These are phyloP conservation scores for Aphidius gifuensis DNA, from an alignment of 1,140 invertebrate species.

Conservation along the genomic window DNA sequence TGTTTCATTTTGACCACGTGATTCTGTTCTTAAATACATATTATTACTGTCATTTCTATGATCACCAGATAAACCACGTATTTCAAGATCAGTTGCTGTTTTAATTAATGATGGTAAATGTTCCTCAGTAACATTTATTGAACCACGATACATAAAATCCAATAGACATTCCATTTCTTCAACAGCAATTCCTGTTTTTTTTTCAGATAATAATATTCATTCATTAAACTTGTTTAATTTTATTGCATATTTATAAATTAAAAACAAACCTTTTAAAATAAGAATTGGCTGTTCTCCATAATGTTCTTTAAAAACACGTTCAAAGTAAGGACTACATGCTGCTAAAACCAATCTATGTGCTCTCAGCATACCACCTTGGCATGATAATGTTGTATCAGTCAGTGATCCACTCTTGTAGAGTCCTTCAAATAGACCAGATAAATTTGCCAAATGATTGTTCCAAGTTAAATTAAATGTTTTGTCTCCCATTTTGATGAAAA, in stretches of 20 bases:
- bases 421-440: slow-evolving; percentile 68
- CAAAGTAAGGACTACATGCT: slow-evolving; percentile 74
- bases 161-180: slow-evolving; percentile 68
- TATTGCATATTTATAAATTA: neutral
- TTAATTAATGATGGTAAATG: slow-evolving; percentile 66
- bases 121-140: slow-evolving; percentile 66
- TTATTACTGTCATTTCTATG: slow-evolving; percentile 36
- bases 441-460: slow-evolving; percentile 72
- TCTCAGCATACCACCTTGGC: slow-evolving; percentile 63
- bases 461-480: slow-evolving; percentile 71
- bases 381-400: slow-evolving; percentile 65
- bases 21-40: slow-evolving; percentile 36
- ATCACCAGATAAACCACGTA: slow-evolving; percentile 56
- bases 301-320: slow-evolving; percentile 64
- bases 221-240: no score
- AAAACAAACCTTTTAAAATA: slow-evolving; percentile 61
- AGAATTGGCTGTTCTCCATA: slow-evolving; percentile 72
- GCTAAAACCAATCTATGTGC: slow-evolving; percentile 71
- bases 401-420: slow-evolving; percentile 68
- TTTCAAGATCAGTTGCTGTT: slow-evolving; percentile 65
- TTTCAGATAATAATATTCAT: no score
- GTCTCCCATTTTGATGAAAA: slow-evolving; percentile 50
- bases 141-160: slow-evolving; percentile 72
- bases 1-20: slow-evolving; percentile 36
- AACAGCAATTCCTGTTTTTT: slow-evolving; percentile 55